Base-by-base conservation (phyloP, 2,888 invertebrate genomes). In the Nysson spinosus region DNA sequence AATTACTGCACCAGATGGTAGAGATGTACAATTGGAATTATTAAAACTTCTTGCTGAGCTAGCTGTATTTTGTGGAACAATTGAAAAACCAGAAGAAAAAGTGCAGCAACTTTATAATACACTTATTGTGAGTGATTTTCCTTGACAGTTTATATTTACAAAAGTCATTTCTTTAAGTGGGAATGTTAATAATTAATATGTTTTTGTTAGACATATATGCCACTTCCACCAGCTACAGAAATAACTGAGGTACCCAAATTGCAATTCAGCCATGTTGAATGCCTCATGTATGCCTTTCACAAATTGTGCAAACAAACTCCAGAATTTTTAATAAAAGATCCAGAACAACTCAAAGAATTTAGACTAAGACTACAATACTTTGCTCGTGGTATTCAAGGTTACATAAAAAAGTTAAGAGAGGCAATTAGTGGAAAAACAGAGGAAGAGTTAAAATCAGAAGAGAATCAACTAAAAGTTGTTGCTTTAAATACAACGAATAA, bases 211-310 rank as follows among this genome's bases (percentile, higher is more conserved):
- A 92, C 93, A 75, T 96, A 94, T 82, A 93, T 98, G 92, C 97
- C 97, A 3, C 90, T 95, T 75, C 97, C 97, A 12, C 95, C 96
- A 51, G 88, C 91, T 69, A 92, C 93, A 71, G 91, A 90, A 74
- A 86, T 89, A 22, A 89, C 88, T 32, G 88, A 92, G 37, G 91
- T 93, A 68, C 96, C 96, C n/a, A 93, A 95, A 62, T 91, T 98
- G 43, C 94, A 97, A 85, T 98, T 98, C 84, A 96, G 97, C 28
- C 94, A 95, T 83, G 96, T 98, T 1, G 98, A 98, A 88, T 96
- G 96, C 89, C 90, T 97, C 26, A 89, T 98, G 77, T 97, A 91
- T 83, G 87, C 90, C 11, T 90, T 92, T 74, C 92, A 92, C 80
- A 93, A 94, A 51, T 85, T 98, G 39, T 96, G 94, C 50, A 91